Conservation (phyloP, 2,888 invertebrate species). For the Oscheius onirici region DNA sequence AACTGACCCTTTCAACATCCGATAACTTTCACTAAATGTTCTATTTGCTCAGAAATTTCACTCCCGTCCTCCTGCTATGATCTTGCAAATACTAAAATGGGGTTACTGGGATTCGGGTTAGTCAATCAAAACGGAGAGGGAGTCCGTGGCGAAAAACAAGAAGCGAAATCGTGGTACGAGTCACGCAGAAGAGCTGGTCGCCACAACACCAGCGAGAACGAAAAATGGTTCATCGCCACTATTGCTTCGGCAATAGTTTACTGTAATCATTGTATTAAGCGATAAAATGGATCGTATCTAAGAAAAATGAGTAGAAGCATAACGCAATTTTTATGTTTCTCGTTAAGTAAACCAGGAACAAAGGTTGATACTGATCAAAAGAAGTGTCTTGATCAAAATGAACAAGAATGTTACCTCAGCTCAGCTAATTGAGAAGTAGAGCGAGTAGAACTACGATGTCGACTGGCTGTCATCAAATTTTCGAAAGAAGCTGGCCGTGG, state of each 20-base stretch:
- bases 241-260: not conserved
- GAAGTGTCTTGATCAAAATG: too few relatives aligned
- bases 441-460: not conserved
- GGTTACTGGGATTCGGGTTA: conserved; percentile 31
- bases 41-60: conserved; percentile 30
- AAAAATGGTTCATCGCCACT: not conserved
- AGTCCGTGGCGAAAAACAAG: conserved; percentile 13
- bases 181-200: conserved; percentile 7
- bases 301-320: too few relatives aligned
- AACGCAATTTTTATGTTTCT: too few relatives aligned
- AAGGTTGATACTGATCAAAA: too few relatives aligned
- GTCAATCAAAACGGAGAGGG: conserved; percentile 26
- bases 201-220: not conserved
- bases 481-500: conserved; percentile 1
- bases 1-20: not conserved
- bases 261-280: too few relatives aligned
- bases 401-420: not conserved
- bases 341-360: too few relatives aligned
- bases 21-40: conserved; percentile 27
- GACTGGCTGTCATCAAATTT: not conserved
- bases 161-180: conserved; percentile 13
- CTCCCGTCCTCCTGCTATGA: conserved; percentile 27
- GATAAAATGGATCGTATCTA: too few relatives aligned
- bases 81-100: conserved; percentile 28
- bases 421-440: not conserved